Base-by-base conservation (phyloP, 1,140 invertebrate species). In the Portunus trituberculatus region DNA sequence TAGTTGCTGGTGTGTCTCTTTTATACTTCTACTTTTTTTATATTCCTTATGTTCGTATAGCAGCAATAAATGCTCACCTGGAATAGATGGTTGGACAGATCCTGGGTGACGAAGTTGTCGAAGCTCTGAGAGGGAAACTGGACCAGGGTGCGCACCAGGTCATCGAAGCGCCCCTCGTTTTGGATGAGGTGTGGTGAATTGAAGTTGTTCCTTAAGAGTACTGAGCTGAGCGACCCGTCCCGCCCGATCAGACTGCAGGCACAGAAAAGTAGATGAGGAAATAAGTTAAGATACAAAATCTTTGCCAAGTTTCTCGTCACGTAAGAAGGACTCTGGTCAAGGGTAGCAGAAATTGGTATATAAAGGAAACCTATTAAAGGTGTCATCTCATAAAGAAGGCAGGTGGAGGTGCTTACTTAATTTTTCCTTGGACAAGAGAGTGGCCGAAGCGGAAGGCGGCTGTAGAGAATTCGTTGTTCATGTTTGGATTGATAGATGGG, bases 401-500 rank as follows among this genome's bases (percentile, higher is more conserved):
- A 31, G 4, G 28, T 25, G 28, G 8, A 31, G 4, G 25, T 25
- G 8, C 91, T 92, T 45, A 95, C 94, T 46, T 31, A 0, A 95
- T 84, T 14, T 91, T 93, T 88, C 94, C 95, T 25, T 95, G 93
- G n/a, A 96, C 94, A 45, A 96, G 48, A 4, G 92, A 88, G 39
- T 97, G 97, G 10, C 97, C 97, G 94, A 97, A 97, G 16, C 97
- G 96, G 96, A 97, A 97, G 31, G 97, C 97, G 16, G 97, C 97
- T 10, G 97, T 97, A 8, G 97, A 96, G 92, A 97, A 97, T 46
- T 96, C 97, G 91, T 97, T 97, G n/a, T 97, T 96, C 52, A 97
- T 97, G 46, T 96, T 97, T 4, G 97, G 97, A 94, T 97, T 97
- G 4, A 97, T 86, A 29, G 96, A 94, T 12, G 96, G 94, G 93